Percentiles rank a stretch among this genome's conserved stretches.
These are phyloP conservation scores for Lasioglossum baleicum DNA, from an alignment of 1,140 invertebrate genomes.

Conservation along the genomic window DNA sequence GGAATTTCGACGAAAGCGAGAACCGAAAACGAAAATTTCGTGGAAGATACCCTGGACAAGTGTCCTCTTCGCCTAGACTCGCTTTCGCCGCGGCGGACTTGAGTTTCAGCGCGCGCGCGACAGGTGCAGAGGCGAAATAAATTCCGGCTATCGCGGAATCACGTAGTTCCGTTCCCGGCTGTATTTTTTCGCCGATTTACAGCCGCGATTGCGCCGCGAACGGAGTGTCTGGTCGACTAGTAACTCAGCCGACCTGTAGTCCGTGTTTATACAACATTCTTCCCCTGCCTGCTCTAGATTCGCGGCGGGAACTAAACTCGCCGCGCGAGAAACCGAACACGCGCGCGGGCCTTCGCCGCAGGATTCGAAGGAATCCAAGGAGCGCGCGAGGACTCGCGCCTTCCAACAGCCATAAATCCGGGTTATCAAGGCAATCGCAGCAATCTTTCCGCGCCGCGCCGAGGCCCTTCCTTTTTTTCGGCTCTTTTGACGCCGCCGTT, in stretches of 20 bases:
- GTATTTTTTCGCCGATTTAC: slow-evolving; percentile 53
- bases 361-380: slow-evolving; percentile 7
- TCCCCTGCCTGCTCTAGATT: neutral
- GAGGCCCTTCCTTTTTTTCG: neutral
- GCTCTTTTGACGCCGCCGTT: neutral
- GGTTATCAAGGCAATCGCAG: slow-evolving; percentile 21
- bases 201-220: slow-evolving; percentile 33
- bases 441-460: neutral
- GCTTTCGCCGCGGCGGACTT: slow-evolving; percentile 53
- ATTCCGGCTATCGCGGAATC: slow-evolving; percentile 71
- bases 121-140: slow-evolving; percentile 72
- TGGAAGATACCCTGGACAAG: too few relatives aligned
- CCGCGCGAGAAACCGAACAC: neutral
- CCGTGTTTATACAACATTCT: neutral
- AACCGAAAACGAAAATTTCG: too few relatives aligned
- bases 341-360: too few relatives aligned
- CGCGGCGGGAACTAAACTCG: neutral
- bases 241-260: neutral
- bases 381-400: neutral
- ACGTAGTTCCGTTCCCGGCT: slow-evolving; percentile 5
- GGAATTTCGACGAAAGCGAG: too few relatives aligned
- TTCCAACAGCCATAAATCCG: slow-evolving; percentile 5
- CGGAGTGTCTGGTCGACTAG: neutral
- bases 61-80: slow-evolving; percentile 24
- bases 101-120: slow-evolving; percentile 67